These are phyloP conservation scores for Ciconia nigra DNA, from an alignment of 2,797 vertebrate species.

Conservation along the genomic window DNA sequence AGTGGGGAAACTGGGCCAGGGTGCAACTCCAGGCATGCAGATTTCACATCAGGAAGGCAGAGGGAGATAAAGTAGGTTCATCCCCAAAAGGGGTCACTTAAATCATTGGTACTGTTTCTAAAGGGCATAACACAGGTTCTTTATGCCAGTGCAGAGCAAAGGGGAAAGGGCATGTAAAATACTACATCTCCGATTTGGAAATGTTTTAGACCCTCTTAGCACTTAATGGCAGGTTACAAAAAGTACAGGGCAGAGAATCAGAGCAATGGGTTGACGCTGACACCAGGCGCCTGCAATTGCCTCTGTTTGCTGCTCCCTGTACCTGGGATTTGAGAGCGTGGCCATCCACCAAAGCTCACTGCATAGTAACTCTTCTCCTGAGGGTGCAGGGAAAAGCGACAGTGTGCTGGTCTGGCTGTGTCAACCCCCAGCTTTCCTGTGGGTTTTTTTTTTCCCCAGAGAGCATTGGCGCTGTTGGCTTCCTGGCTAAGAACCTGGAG, in stretches of 20 bases:
- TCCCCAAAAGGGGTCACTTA: not conserved
- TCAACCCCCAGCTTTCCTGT: accelerated
- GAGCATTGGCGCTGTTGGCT: not conserved
- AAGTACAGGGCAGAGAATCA: not conserved
- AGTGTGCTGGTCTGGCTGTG: not conserved
- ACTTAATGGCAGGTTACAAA: not conserved
- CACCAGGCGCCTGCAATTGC: not conserved
- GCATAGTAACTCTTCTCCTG: not conserved
- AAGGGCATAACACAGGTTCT: not conserved
- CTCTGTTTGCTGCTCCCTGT: not conserved
- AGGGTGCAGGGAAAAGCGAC: not conserved
- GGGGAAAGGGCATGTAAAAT: not conserved
- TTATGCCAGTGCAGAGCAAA: not conserved
- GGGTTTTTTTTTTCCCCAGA: not conserved
- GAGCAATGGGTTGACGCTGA: not conserved
- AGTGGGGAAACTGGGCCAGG: not conserved
- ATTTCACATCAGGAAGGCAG: not conserved
- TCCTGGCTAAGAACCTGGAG: not conserved
- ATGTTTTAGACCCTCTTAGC: not conserved
- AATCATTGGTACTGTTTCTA: not conserved
- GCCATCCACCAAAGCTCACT: not conserved
- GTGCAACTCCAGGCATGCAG: not conserved
- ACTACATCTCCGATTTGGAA: not conserved
- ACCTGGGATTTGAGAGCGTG: not conserved
- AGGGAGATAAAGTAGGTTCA: not conserved